A percentile compares a stretch with the other conserved stretches of the same genome.
These are phyloP conservation scores for Pitta sordida DNA, from an alignment of 2,113 vertebrate species.

Conservation along the genomic window DNA sequence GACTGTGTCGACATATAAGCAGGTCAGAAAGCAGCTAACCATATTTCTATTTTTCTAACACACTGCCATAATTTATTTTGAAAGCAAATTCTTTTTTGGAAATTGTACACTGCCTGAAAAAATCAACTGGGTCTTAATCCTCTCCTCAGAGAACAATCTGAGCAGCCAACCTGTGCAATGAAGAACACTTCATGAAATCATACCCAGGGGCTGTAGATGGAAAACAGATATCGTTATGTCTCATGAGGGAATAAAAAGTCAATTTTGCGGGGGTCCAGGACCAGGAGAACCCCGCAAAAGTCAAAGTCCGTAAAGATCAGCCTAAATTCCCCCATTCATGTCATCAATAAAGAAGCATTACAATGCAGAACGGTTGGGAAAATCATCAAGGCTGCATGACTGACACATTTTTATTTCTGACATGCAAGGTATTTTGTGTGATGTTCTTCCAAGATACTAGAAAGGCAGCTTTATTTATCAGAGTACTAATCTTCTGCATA, in stretches of 20 bases:
- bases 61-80: background rate
- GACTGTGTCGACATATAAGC: background rate
- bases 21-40: background rate
- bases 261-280: too few relatives aligned
- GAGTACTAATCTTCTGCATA: background rate
- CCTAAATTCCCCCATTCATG: too few relatives aligned
- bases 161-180: background rate
- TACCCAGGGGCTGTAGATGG: background rate
- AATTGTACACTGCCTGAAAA: background rate
- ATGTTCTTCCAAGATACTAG: background rate
- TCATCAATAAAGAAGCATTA: background rate
- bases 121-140: background rate
- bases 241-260: background rate
- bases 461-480: background rate
- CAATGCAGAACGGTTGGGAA: background rate
- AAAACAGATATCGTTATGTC: background rate
- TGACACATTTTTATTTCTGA: background rate
- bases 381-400: background rate
- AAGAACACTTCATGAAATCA: background rate
- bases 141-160: slow-evolving; percentile 12
- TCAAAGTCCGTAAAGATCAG: too few relatives aligned
- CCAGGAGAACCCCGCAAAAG: too few relatives aligned
- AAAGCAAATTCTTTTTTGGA: background rate
- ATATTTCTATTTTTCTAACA: background rate
- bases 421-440: background rate